Conservation (phyloP, 2,113 vertebrate genomes). For the Brachypodius melanocephalos region DNA sequence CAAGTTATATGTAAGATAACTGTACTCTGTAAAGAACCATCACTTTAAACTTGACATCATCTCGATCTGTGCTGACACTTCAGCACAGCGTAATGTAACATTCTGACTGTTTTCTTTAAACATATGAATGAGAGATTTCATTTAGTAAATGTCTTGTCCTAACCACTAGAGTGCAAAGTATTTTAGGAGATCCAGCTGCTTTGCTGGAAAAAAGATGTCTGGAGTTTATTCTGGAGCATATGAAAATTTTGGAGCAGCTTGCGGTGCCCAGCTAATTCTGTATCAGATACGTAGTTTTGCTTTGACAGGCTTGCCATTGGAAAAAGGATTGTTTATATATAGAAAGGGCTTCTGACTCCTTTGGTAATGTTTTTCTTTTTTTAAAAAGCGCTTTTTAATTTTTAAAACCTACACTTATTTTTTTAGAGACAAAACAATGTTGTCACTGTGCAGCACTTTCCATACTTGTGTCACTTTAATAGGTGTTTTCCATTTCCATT, state of each 20-base stretch:
- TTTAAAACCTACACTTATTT: neutral
- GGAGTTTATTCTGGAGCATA: conserved; percentile 48
- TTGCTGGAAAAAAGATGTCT: conserved; percentile 53
- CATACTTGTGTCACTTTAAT: neutral
- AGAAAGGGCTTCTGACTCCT: neutral
- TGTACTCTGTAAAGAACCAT: neutral
- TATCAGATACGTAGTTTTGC: conserved; percentile 31
- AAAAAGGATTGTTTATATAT: conserved; percentile 32
- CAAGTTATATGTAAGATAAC: neutral
- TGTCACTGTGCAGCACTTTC: neutral
- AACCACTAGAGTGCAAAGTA: conserved; percentile 1
- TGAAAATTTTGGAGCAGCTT: conserved; percentile 33
- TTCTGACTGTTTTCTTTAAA: conserved; percentile 25
- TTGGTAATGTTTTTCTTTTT: neutral
- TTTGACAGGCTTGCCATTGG: conserved; percentile 17
- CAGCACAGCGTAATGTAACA: neutral
- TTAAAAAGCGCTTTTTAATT: neutral
- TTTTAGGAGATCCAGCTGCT: conserved; percentile 48
- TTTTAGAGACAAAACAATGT: neutral
- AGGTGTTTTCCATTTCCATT: neutral
- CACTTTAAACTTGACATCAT: neutral
- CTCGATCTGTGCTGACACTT: neutral
- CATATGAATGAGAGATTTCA: neutral
- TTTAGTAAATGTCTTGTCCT: conserved; percentile 23
- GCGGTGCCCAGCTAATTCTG: conserved; percentile 14